phyloP scores from a whole-genome alignment of 2,888 invertebrate species.

The Noctua janthina region DNA sequence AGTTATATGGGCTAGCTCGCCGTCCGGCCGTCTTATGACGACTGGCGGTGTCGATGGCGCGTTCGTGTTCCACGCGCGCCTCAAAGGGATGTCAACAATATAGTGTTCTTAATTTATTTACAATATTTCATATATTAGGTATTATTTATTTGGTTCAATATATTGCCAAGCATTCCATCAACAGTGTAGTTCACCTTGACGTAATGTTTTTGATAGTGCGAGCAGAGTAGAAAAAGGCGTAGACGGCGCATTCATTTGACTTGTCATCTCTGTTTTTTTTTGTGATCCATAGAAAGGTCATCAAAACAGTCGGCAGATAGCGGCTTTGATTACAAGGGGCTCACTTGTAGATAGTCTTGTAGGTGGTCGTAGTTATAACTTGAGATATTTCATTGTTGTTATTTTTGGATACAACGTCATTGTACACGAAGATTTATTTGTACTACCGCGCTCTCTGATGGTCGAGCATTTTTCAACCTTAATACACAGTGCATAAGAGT shows the following conservation, averaged over 20 bases:
- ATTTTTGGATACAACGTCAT: not conserved
- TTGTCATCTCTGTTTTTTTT: not conserved
- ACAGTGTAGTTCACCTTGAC: not conserved
- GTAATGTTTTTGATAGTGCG: not conserved
- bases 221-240: not conserved
- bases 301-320: conserved; percentile 5
- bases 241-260: not conserved
- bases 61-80: no score
- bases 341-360: not conserved
- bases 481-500: no score
- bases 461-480: no score
- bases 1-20: no score
- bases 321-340: not conserved
- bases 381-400: not conserved
- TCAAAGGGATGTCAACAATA: no score
- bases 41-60: no score
- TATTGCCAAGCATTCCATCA: not conserved
- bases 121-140: not conserved
- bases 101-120: not conserved
- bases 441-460: no score
- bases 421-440: not conserved
- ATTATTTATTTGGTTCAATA: not conserved
- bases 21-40: no score
- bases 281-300: conserved; percentile 8
- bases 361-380: not conserved